Base-by-base conservation (phyloP, 2,888 invertebrate genomes). In the Drosophila greeni region DNA sequence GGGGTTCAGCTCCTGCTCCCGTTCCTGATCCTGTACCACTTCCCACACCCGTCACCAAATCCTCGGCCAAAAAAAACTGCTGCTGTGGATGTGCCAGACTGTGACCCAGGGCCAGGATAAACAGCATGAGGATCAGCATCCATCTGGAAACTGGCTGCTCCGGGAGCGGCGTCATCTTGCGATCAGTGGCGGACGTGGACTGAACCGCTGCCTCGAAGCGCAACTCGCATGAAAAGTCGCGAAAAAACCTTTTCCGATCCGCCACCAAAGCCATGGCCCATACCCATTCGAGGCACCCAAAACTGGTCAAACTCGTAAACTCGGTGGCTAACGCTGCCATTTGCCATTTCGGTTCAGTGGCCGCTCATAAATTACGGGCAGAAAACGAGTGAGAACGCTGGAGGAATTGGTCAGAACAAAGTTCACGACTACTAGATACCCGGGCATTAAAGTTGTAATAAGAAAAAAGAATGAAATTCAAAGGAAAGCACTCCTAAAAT, bases 301-400 rank as follows among this genome's bases (percentile, higher is more conserved):
- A 69, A 69, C 69, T 69, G 69, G 69, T 69, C 54, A 79, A 79
- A 79, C 79, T 61, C 82, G 79, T 76, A 75, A 72, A 68, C 82
- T 66, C 66, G 7, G 65, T 66, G 69, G 40, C 37, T 36, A 16
- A 26, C 55, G 52, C 34, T 66, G 67, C 53, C 59, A 49, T 66
- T 66, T 66, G 66, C 66, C 66, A 66, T 66, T 79, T 82, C 39
- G 69, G 78, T 81, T 82, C 78, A 80, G 64, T 78, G 81, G 49
- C 72, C 83, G 55, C 57, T 73, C 70, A 80, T 73, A 70, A 80
- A 74, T 77, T 55, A 66, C 66, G 26, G 29, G 9, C 58, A 18
- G 37, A 52, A 48, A 57, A 40, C 58, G 37, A 31, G 20, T 9
- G 31, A 45, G 59, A 57, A 59, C 12, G 23, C 11, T 33, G n/a